Percentiles rank a stretch among this genome's conserved stretches.
Conservation (phyloP, 2,113 vertebrate genomes). For the Merops nubicus region DNA sequence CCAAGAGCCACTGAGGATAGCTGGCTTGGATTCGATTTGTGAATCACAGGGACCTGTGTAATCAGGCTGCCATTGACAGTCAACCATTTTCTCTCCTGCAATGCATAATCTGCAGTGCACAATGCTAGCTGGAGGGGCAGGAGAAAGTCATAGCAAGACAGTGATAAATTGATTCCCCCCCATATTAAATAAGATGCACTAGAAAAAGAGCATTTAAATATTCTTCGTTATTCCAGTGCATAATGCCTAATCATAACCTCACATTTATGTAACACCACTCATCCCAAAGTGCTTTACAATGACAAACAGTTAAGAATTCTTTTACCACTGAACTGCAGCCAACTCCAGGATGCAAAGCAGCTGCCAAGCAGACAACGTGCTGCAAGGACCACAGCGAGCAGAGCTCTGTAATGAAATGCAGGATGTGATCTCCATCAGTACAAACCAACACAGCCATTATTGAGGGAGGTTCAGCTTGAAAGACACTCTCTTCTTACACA, state of each 20-base stretch:
- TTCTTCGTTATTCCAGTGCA: not conserved
- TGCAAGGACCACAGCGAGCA: not conserved
- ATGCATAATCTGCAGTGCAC: not conserved
- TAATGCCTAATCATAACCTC: not conserved
- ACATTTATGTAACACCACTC: not conserved
- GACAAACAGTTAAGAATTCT: not conserved
- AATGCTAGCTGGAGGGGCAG: not conserved
- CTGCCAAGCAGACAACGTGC: not conserved
- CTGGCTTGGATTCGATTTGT: not conserved
- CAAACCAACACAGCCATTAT: accelerated
- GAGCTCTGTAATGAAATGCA: not conserved
- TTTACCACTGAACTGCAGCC: not conserved
- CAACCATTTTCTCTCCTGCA: not conserved
- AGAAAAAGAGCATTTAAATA: not conserved
- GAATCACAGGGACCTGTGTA: not conserved
- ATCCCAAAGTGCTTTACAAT: not conserved
- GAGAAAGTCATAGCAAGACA: not conserved
- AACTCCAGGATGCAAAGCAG: not conserved
- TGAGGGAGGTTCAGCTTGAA: not conserved
- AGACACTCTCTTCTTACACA: not conserved
- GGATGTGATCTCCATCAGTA: not conserved
- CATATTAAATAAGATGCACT: not conserved
- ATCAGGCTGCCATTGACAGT: accelerated
- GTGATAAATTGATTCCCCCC: not conserved
- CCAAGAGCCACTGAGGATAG: not conserved